Base-by-base conservation (phyloP, 2,888 invertebrate genomes). In the Chrysolina oricalcia region DNA sequence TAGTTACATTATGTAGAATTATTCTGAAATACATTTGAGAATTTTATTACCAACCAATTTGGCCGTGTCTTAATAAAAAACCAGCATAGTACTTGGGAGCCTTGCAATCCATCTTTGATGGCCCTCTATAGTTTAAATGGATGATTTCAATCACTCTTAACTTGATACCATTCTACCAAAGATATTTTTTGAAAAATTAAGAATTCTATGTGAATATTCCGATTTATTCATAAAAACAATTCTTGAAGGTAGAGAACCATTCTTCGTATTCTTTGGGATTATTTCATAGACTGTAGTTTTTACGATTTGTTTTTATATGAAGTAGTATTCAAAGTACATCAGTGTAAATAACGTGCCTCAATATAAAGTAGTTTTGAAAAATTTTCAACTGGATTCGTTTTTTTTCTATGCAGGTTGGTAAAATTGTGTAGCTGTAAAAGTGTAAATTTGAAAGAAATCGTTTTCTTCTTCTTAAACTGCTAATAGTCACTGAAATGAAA, bases 271-370 rank as follows among this genome's bases (percentile, higher is more conserved):
- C 11, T 59, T 59, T 35, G 15, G 27, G 23, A 59, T 27, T 27
- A 27, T 27, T 27, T 27, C n/a, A 59, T 59, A 53, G 53, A 59
- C 10, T 59, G 23, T 59, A 59, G 59, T 59, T 27, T 35, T 27
- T 27, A 35, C 15, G 27, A 59, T 23, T 59, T 59, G 19, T 59
- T 27, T 59, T 59, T 35, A n/a, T n/a, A n/a, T n/a, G 6, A 35
- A 35, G 35, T 46, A 46, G n/a, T 13, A 27, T 27, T 59, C 27
- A 13, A 3, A 11, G 21, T 59, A 59, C n/a, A 59, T 59, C 59
- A 59, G n/a, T 59, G 59, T 59, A 59, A 23, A 35, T 59, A 59
- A 59, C 27, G 59, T 59, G 59, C 59, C 59, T 56, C 56, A 10
- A n/a, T 17, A 59, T 35, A 59, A 15, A 23, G 5, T 21, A 5